A percentile compares a stretch with the other conserved stretches of the same genome.
phyloP scores from a whole-genome alignment of 2,888 invertebrate genomes.

The Xylocampa areola region DNA sequence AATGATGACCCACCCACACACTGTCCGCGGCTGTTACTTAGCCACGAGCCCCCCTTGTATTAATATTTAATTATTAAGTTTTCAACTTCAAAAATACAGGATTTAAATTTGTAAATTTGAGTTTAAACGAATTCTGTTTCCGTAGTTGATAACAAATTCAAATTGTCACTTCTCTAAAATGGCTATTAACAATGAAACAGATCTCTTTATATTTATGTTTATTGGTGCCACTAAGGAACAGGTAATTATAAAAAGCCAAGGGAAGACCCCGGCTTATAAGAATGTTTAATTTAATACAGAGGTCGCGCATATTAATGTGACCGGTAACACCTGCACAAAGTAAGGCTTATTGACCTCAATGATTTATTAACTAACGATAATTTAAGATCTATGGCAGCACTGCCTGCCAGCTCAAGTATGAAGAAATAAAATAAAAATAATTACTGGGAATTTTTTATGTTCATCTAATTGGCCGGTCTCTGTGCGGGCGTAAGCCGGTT shows the following conservation, averaged over 20 bases:
- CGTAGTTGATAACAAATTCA: not conserved
- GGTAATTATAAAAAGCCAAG: conserved; percentile 25
- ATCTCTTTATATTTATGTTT: not conserved
- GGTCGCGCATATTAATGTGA: conserved; percentile 38
- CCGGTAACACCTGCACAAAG: too few species aligned
- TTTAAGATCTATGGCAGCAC: too few species aligned
- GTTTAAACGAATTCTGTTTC: not conserved
- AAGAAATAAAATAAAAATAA: too few species aligned
- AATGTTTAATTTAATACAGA: conserved; percentile 33
- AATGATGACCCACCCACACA: too few species aligned
- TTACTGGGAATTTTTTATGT: too few species aligned
- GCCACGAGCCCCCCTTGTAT: too few species aligned
- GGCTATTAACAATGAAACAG: not conserved
- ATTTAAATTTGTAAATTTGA: conserved; percentile 4
- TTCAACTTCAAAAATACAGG: not conserved
- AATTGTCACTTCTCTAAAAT: not conserved
- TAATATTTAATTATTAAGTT: not conserved
- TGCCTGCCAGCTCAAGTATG: too few species aligned
- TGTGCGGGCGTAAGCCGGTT: conserved; percentile 20
- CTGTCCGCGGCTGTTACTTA: too few species aligned
- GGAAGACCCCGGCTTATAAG: conserved; percentile 9
- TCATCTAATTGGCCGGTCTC: too few species aligned
- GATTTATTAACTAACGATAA: too few species aligned
- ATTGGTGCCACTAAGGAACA: conserved; percentile 8
- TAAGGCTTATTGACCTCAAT: too few species aligned